Conservation (phyloP, 2,888 invertebrate genomes). For the Ectropis crepuscularia region DNA sequence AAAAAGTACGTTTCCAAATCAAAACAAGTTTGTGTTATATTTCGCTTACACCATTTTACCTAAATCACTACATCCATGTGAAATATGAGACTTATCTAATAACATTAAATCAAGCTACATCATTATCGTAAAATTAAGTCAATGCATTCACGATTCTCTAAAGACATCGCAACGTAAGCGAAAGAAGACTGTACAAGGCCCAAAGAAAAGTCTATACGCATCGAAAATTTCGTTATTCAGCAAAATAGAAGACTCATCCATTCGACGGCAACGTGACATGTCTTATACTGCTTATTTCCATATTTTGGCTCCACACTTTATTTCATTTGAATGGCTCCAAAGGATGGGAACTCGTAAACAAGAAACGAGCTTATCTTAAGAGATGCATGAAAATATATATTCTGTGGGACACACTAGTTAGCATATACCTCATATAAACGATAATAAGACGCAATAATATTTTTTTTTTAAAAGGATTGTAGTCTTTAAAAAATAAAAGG, state of each 20-base stretch:
- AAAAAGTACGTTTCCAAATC: no score
- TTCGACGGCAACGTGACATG: slow-evolving; percentile 35
- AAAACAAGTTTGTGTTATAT: no score
- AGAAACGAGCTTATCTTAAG: slow-evolving; percentile 6
- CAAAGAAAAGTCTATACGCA: slow-evolving; percentile 4
- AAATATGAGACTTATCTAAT: background rate
- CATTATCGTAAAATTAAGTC: slow-evolving; percentile 16
- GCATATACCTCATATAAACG: no score
- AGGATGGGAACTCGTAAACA: slow-evolving; percentile 13
- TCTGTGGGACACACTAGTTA: background rate
- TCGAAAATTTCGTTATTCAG: slow-evolving; percentile 25
- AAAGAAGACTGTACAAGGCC: slow-evolving; percentile 1
- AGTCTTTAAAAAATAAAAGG: no score
- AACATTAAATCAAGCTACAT: slow-evolving; percentile 3
- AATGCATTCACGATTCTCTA: slow-evolving; percentile 12
- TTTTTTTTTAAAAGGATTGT: no score
- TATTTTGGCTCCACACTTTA: slow-evolving; percentile 28
- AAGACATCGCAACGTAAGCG: slow-evolving; percentile 7
- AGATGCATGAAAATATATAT: slow-evolving; percentile 7
- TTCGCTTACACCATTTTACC: no score
- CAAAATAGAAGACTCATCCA: slow-evolving; percentile 32
- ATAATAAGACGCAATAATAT: no score
- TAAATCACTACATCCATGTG: background rate
- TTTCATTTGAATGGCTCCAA: slow-evolving; percentile 16
- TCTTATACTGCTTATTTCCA: slow-evolving; percentile 30